phyloP scores from a whole-genome alignment of 2,888 invertebrate genomes.

The Ptilodon capucinus region DNA sequence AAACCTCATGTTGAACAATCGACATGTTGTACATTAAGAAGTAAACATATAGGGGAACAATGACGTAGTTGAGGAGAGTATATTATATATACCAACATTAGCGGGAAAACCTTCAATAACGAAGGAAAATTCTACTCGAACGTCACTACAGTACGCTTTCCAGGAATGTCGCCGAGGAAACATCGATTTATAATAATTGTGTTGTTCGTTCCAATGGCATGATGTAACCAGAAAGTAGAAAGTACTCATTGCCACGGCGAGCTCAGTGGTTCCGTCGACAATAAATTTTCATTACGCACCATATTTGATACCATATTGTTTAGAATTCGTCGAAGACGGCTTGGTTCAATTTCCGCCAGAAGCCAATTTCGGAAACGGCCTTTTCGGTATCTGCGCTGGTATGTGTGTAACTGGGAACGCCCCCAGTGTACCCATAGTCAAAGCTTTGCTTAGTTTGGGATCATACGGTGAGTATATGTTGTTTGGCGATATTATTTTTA shows the following conservation, averaged over 20 bases:
- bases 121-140: not conserved
- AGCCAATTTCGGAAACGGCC: too few relatives aligned
- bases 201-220: not conserved
- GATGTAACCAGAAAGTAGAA: not conserved
- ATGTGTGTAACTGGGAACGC: too few relatives aligned
- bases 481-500: too few relatives aligned
- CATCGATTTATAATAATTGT: not conserved
- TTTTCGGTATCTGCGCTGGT: too few relatives aligned
- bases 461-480: too few relatives aligned
- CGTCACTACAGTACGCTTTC: not conserved
- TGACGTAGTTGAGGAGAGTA: not conserved
- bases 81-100: not conserved
- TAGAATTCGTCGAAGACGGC: too few relatives aligned
- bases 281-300: too few relatives aligned
- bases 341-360: too few relatives aligned
- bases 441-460: too few relatives aligned
- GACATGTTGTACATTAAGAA: slow-evolving; percentile 18
- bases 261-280: not conserved
- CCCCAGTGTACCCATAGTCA: too few relatives aligned
- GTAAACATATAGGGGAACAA: slow-evolving; percentile 9
- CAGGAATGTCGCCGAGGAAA: not conserved
- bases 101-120: not conserved
- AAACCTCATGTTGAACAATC: slow-evolving; percentile 31
- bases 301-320: too few relatives aligned
- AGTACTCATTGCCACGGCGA: not conserved